A percentile compares a stretch with the other conserved stretches of the same genome.
These are phyloP conservation scores for Trichacis sp. DNA, from an alignment of 2,888 invertebrate species.

Conservation along the genomic window DNA sequence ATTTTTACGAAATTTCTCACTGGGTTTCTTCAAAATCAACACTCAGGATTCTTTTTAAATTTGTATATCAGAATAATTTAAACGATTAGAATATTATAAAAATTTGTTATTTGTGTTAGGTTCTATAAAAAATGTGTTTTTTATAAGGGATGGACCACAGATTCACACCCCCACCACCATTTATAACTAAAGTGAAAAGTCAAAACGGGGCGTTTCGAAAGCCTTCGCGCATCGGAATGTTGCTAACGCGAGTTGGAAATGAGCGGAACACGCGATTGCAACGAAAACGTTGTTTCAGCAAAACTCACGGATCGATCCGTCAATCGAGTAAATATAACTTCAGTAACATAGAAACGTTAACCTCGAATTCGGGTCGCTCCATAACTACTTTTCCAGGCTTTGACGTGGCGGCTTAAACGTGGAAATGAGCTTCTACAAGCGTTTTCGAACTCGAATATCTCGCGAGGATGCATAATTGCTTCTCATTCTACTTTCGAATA, in stretches of 20 bases:
- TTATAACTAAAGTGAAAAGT: background rate
- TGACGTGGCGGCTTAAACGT: constrained; percentile 45
- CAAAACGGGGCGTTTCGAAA: background rate
- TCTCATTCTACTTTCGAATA: constrained; percentile 10
- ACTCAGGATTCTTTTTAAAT: too few relatives aligned
- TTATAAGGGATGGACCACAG: too few relatives aligned
- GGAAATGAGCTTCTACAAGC: constrained; percentile 53
- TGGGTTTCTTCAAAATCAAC: too few relatives aligned
- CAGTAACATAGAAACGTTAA: constrained; percentile 48
- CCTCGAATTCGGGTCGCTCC: constrained; percentile 53
- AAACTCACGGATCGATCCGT: constrained; percentile 41
- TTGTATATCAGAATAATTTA: too few relatives aligned
- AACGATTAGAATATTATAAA: too few relatives aligned
- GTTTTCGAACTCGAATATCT: constrained; percentile 47
- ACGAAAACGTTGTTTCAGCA: constrained; percentile 14
- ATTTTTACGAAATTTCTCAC: too few relatives aligned
- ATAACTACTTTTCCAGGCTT: constrained; percentile 46
- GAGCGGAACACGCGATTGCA: background rate
- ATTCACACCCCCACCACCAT: background rate
- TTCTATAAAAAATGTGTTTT: too few relatives aligned
- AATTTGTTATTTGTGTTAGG: too few relatives aligned
- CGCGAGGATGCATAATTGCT: constrained; percentile 48
- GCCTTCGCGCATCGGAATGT: background rate
- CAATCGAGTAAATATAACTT: constrained; percentile 44
- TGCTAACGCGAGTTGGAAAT: background rate